Conservation (phyloP, 2,888 invertebrate species). For the Eremobia ochroleuca region DNA sequence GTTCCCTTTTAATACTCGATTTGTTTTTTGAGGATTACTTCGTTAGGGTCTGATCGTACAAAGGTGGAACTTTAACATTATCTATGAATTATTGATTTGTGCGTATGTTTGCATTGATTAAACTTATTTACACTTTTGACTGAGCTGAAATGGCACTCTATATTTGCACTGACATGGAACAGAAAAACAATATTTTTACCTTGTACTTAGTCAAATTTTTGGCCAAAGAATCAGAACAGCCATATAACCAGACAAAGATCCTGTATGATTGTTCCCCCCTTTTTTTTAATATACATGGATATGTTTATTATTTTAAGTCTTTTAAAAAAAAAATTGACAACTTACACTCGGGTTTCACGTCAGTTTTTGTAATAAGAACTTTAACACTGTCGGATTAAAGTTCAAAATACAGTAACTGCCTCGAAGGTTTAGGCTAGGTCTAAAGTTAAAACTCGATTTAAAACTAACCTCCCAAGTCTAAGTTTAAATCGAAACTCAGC, state of each 20-base stretch:
- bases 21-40: not conserved
- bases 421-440: too few species aligned
- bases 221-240: not conserved
- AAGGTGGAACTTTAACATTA: not conserved
- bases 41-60: not conserved
- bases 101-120: not conserved
- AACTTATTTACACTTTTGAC: not conserved
- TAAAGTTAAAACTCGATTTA: too few species aligned
- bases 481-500: not conserved
- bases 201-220: too few species aligned
- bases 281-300: too few species aligned
- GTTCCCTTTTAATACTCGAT: conserved; percentile 2
- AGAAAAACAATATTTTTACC: not conserved
- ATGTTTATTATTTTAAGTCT: not conserved
- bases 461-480: not conserved
- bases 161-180: not conserved
- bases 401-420: too few species aligned
- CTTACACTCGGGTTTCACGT: too few species aligned
- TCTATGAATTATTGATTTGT: not conserved
- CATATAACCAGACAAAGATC: not conserved
- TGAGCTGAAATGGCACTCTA: not conserved
- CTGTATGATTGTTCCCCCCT: not conserved
- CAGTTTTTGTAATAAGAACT: too few species aligned
- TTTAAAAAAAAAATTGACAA: too few species aligned
- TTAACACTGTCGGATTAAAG: too few species aligned